Evolutionary conservation across 2,888 invertebrate species (phyloP).

Genomic region (Tricholauxania praeusta): DNA sequence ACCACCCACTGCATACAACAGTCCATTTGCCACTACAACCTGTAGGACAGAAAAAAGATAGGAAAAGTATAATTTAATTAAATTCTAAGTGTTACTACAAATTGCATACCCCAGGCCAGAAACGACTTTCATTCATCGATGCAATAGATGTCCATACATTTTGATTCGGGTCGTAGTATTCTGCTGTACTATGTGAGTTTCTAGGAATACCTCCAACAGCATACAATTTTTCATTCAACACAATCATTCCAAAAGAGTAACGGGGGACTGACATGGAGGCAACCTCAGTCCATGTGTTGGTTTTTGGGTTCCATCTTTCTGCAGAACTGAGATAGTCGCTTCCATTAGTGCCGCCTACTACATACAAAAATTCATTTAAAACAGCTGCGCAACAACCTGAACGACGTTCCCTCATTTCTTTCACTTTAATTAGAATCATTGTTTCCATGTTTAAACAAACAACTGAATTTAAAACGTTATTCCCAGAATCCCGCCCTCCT

Average conservation of each 20-base stretch:
- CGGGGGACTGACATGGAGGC: conserved; percentile 90
- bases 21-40: conserved; percentile 87
- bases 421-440: too few relatives aligned
- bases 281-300: conserved; percentile 91
- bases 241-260: conserved; percentile 88
- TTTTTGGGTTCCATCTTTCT: too few relatives aligned
- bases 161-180: conserved; percentile 83
- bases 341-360: too few relatives aligned
- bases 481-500: too few relatives aligned
- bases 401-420: too few relatives aligned
- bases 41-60: conserved; percentile 48
- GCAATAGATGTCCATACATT: conserved; percentile 84
- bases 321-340: too few relatives aligned
- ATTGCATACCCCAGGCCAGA: conserved; percentile 84
- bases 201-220: conserved; percentile 95
- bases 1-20: too few relatives aligned
- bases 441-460: too few relatives aligned
- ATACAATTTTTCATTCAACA: conserved; percentile 85
- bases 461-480: too few relatives aligned
- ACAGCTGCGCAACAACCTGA: too few relatives aligned
- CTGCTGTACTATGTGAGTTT: conserved; percentile 87
- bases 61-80: not conserved
- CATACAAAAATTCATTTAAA: too few relatives aligned
- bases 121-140: conserved; percentile 83
- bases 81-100: not conserved